phyloP scores from a whole-genome alignment of 2,113 vertebrate species.

The Indicator indicator region DNA sequence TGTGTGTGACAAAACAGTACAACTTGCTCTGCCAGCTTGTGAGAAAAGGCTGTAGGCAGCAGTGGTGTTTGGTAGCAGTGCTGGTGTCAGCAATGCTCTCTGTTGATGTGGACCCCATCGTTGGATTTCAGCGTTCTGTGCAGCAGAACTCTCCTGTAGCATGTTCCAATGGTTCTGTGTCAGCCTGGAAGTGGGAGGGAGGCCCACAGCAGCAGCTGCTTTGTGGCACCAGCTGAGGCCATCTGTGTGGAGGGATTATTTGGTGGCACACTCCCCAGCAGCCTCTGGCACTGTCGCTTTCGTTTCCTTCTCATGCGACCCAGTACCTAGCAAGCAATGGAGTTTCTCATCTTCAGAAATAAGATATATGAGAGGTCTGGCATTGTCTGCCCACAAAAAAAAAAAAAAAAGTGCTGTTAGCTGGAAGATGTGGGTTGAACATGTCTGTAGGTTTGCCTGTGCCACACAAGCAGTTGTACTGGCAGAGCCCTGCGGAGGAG shows the following conservation, averaged over 20 bases:
- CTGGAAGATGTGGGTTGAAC: not conserved
- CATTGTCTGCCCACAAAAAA: not conserved
- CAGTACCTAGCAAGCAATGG: not conserved
- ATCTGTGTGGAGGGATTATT: rapidly evolving
- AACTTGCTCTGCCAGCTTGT: not conserved
- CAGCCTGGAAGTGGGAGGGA: not conserved
- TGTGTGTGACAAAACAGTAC: not conserved
- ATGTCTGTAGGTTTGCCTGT: not conserved
- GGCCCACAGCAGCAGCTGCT: not conserved
- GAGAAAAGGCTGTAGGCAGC: not conserved
- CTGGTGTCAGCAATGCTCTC: not conserved
- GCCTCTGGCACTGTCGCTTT: not conserved
- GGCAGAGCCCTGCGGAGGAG: not conserved
- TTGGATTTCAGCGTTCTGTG: not conserved
- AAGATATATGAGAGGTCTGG: not conserved
- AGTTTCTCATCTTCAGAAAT: not conserved
- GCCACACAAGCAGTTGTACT: not conserved
- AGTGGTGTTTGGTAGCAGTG: not conserved
- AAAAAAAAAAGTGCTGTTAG: not conserved
- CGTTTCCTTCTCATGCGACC: not conserved
- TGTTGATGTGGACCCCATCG: rapidly evolving
- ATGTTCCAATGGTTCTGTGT: not conserved
- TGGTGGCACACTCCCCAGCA: not conserved
- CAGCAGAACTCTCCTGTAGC: not conserved
- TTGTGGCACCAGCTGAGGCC: not conserved